Evolutionary conservation across 1,140 invertebrate genomes (phyloP), one percentile per base, ranked within the genome.

Genomic region (Sycophila sp.): DNA sequence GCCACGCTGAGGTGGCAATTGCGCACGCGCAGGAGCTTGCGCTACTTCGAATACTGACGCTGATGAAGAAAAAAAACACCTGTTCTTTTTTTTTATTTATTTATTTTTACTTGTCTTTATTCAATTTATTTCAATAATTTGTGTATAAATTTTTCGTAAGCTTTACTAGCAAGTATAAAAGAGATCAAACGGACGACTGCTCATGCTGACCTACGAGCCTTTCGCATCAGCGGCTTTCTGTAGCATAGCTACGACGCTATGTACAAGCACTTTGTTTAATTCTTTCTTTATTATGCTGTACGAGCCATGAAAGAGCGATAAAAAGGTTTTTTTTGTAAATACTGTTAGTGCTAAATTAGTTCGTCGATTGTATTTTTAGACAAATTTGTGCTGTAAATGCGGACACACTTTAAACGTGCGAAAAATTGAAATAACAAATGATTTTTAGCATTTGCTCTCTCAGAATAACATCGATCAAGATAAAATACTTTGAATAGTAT

Each of bases 151-250:
- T 34, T 58, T 67, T 36, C 36, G 13, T 40, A 69, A 60, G 66
- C 34, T 60, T 60, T 15, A 34, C 56, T 51, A 51, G 19, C 51
- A 60, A 51, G 55, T 60, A 69, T 51, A 69, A 69, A 69, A 60
- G 45, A 69, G 66, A 69, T 69, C 45, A 40, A 60, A 51, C n/a
- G 56, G 22, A 60, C 10, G 42, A n/a, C 13, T 53, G 32, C 30
- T 30, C 55, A 26, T 24, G 17, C n/a, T n/a, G n/a, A n/a, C n/a
- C n/a, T n/a, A n/a, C n/a, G n/a, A n/a, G n/a, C n/a, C n/a, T n/a
- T n/a, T n/a, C n/a, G n/a, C n/a, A n/a, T n/a, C n/a, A n/a, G n/a
- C n/a, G n/a, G n/a, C n/a, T n/a, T n/a, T n/a, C n/a, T n/a, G n/a
- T 47, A 22, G 42, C 42, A 10, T 22, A 47, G 19, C 2, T 47